Conservation (phyloP, 2,797 vertebrate species). For the Coluber constrictor region DNA sequence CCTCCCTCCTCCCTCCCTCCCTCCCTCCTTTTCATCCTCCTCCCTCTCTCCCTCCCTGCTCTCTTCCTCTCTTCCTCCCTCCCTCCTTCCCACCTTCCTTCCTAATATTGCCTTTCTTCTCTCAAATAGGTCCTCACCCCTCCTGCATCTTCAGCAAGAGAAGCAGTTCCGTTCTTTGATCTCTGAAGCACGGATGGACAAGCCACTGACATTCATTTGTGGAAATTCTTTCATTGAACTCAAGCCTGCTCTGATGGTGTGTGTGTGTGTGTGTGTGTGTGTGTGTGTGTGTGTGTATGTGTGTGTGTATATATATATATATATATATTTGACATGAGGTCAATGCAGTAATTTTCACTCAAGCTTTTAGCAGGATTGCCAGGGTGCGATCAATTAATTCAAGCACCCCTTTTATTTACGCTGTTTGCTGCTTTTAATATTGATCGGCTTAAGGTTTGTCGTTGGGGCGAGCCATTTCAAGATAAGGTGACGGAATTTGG, state of each 20-base stretch:
- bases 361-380: neutral
- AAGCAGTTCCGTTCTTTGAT: neutral
- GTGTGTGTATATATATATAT: no score
- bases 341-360: neutral
- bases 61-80: neutral
- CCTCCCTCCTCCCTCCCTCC: no score
- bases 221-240: neutral
- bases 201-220: neutral
- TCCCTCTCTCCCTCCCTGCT: no score
- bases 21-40: no score
- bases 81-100: neutral
- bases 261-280: no score
- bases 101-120: neutral
- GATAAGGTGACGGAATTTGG: neutral
- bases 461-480: neutral
- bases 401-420: neutral
- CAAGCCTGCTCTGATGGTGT: neutral
- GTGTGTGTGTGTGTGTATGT: no score
- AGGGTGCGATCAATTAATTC: neutral
- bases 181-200: neutral
- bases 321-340: neutral
- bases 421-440: neutral
- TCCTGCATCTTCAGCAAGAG: neutral
- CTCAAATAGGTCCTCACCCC: neutral
- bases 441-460: neutral